These are phyloP conservation scores for Dorcus hopei DNA, from an alignment of 2,888 invertebrate species.

Conservation along the genomic window DNA sequence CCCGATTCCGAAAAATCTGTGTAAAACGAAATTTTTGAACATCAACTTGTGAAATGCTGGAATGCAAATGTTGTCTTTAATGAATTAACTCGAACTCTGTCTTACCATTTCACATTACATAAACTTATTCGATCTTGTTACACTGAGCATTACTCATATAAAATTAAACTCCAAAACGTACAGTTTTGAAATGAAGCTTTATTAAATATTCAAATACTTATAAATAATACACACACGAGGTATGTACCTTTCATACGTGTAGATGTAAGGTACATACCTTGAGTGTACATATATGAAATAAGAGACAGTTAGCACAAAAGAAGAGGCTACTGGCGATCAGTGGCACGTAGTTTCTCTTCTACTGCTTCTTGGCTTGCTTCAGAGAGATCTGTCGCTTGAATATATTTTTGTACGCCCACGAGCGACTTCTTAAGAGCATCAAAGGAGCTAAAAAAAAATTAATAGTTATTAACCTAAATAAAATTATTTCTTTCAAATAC, in stretches of 20 bases:
- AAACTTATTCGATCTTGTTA: too few relatives aligned
- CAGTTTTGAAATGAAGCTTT: constrained; percentile 51
- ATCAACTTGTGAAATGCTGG: too few relatives aligned
- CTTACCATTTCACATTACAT: too few relatives aligned
- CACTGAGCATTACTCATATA: too few relatives aligned
- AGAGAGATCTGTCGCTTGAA: constrained; percentile 93
- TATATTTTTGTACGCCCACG: constrained; percentile 95
- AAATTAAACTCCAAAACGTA: constrained; percentile 41
- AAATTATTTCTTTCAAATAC: too few relatives aligned
- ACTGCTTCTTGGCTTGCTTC: constrained; percentile 93
- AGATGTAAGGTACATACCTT: neutral
- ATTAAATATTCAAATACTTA: constrained; percentile 51
- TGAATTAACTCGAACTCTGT: too few relatives aligned
- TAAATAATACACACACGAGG: constrained; percentile 38
- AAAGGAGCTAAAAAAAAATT: constrained; percentile 81
- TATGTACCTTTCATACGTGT: neutral
- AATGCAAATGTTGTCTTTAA: too few relatives aligned
- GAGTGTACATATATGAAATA: neutral
- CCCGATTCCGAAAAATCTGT: too few relatives aligned
- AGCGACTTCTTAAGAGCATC: constrained; percentile 96
- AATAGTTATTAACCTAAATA: constrained; percentile 49
- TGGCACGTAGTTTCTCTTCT: constrained; percentile 90
- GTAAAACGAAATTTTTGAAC: too few relatives aligned
- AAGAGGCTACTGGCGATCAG: constrained; percentile 77
- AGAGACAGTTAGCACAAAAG: constrained; percentile 22